Base-by-base conservation (phyloP, 2,797 vertebrate genomes). In the Cryptoprocta ferox region DNA sequence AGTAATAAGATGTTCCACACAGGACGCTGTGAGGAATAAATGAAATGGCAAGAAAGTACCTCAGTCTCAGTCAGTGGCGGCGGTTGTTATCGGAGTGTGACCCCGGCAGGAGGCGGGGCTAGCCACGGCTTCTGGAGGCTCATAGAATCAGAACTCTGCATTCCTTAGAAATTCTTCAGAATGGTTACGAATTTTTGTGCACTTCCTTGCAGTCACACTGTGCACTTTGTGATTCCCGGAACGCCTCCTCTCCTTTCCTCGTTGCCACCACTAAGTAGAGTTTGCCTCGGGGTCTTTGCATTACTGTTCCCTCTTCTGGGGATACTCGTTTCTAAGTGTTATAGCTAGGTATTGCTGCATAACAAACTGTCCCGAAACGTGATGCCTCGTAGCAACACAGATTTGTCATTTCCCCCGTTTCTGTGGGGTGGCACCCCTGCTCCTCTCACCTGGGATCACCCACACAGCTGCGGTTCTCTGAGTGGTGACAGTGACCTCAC, bases 111-210 rank as follows among this genome's bases (percentile, higher is more conserved):
- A 45, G 56, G 30, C 14, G 28, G 26, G 32, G 21, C 21, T 24
- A 13, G 37, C 28, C 45, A 13, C 28, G 85, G 42, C 24, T 70
- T 75, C 12, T 18, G 2, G 26, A 66, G 5, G n/a, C 11, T 89
- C 35, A 28, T 1, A 35, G 26, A 53, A 21, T 37, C 21, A 48
- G 48, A 93, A 28, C 13, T 56, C 53, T 56, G 21, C 28, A 9
- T 66, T 70, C 26, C 66, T 91, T 75, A 78, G 68, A 76, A 39
- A 50, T 71, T 63, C 13, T 39, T 89, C 30, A 91, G 45, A 61
- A 39, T 59, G 65, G 32, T 66, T 35, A 48, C 68, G 53, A 35
- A 30, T 63, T 76, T 10, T 53, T 18, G 35, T 42, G 39, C 19
- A 16, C n/a, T 84, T 45, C 9, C 68, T 83, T 82, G 32, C 28